A percentile compares a stretch with the other conserved stretches of the same genome.
These are phyloP conservation scores for Andrena dorsata DNA, from an alignment of 2,888 invertebrate genomes.

Conservation along the genomic window DNA sequence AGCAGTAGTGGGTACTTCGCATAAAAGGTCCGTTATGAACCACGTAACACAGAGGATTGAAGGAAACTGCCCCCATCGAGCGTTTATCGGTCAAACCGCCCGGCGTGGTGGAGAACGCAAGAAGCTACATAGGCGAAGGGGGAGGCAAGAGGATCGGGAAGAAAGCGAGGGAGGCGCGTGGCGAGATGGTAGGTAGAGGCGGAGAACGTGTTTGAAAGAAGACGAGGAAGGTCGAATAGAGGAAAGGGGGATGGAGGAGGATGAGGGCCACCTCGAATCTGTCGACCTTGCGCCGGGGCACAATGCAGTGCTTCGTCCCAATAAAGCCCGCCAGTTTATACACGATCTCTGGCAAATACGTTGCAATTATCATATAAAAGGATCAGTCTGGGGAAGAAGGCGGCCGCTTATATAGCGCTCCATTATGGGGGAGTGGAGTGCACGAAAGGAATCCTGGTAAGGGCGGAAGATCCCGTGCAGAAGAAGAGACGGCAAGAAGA, in stretches of 20 bases:
- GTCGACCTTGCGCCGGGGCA: constrained; percentile 54
- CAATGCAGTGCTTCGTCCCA: constrained; percentile 70
- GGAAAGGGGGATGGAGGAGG: constrained; percentile 18
- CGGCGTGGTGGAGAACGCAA: not conserved
- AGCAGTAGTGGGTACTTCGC: not conserved
- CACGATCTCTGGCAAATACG: constrained; percentile 80
- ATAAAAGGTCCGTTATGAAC: not conserved
- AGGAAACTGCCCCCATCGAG: constrained; percentile 1
- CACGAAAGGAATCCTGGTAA: constrained; percentile 66
- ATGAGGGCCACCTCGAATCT: constrained; percentile 50
- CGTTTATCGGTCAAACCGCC: not conserved
- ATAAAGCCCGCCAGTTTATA: constrained; percentile 80
- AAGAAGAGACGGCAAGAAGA: constrained; percentile 32
- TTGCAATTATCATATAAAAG: constrained; percentile 84
- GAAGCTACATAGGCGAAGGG: not conserved
- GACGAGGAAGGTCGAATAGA: not conserved
- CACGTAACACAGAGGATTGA: not conserved
- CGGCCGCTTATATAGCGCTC: constrained; percentile 66
- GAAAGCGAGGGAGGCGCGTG: not conserved
- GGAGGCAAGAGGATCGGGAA: not conserved
- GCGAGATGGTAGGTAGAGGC: not conserved
- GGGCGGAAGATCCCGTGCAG: constrained; percentile 49
- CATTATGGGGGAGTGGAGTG: constrained; percentile 66
- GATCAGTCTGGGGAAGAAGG: constrained; percentile 73
- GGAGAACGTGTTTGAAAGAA: constrained; percentile 6